A percentile compares a stretch with the other conserved stretches of the same genome.
Evolutionary conservation across 2,888 invertebrate genomes (phyloP).

Genomic region (Holacanthella duospinosa): DNA sequence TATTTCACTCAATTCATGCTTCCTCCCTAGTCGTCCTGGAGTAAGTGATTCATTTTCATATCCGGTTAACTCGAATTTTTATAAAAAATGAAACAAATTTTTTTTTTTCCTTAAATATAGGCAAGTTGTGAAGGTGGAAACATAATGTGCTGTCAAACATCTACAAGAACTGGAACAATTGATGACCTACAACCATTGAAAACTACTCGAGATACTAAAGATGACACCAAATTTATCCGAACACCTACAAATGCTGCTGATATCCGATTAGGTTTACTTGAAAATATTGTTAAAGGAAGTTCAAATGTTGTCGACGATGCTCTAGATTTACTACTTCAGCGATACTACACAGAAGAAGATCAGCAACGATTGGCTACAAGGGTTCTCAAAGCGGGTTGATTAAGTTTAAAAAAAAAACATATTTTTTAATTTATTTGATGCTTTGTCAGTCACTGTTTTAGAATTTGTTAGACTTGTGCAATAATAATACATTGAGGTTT

Average conservation of each 20-base stretch:
- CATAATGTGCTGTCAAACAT: slow-evolving; percentile 25
- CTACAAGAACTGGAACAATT: slow-evolving; percentile 17
- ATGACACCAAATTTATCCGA: slow-evolving; percentile 14
- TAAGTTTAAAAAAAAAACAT: no score
- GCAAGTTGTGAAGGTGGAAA: slow-evolving; percentile 29
- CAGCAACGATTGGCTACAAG: slow-evolving; percentile 30
- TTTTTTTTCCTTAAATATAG: slow-evolving; percentile 12
- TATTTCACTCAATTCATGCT: slow-evolving; percentile 14
- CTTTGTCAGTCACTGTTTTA: background rate
- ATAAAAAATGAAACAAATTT: background rate
- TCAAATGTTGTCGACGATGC: slow-evolving; percentile 33
- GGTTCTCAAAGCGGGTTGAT: slow-evolving; percentile 12
- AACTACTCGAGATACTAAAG: slow-evolving; percentile 5
- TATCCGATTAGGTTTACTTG: slow-evolving; percentile 25
- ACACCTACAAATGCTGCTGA: slow-evolving; percentile 15
- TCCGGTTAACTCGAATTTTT: no score
- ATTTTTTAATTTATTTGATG: slow-evolving; percentile 6
- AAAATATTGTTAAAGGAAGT: slow-evolving; percentile 31
- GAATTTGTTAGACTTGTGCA: background rate
- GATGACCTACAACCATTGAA: background rate
- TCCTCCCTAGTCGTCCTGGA: slow-evolving; percentile 15
- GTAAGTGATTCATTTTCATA: background rate
- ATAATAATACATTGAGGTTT: no score
- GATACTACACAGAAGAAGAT: slow-evolving; percentile 32
- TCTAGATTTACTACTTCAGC: slow-evolving; percentile 32